Percentiles rank a stretch among this genome's conserved stretches.
phyloP scores from a whole-genome alignment of 2,113 vertebrate species.

The Dipodomys ordii region DNA sequence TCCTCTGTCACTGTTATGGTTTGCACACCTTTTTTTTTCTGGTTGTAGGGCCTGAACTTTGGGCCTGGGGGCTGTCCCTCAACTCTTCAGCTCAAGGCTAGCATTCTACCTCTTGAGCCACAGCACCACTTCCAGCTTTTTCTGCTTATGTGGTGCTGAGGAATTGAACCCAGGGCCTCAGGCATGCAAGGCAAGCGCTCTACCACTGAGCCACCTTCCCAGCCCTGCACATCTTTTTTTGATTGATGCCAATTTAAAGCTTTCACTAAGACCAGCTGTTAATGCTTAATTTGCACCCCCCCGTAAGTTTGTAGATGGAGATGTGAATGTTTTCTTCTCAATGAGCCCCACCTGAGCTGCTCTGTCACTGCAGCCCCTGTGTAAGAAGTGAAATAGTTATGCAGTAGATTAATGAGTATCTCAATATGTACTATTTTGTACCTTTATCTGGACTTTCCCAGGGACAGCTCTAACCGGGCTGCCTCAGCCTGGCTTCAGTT shows the following conservation, averaged over 20 bases:
- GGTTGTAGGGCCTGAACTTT: too few relatives aligned
- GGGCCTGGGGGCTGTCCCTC: too few relatives aligned
- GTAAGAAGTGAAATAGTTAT: neutral
- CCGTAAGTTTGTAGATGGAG: neutral
- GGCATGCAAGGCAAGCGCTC: too few relatives aligned
- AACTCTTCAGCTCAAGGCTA: too few relatives aligned
- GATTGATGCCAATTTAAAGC: neutral
- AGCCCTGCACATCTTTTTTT: too few relatives aligned
- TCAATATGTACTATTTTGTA: conserved; percentile 30
- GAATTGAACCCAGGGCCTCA: too few relatives aligned
- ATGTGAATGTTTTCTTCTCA: too few relatives aligned
- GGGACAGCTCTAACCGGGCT: neutral
- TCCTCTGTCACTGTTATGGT: neutral
- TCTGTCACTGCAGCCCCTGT: neutral
- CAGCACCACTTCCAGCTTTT: too few relatives aligned
- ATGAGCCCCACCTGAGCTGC: neutral
- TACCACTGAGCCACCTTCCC: too few relatives aligned
- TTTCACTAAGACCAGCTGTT: conserved; percentile 19
- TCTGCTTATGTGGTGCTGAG: too few relatives aligned
- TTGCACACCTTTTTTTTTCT: neutral
- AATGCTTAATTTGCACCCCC: conserved; percentile 29
- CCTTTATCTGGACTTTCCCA: conserved; percentile 47
- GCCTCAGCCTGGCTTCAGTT: conserved; percentile 39
- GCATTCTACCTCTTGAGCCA: too few relatives aligned
- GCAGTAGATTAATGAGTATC: conserved; percentile 44